These are phyloP conservation scores for Drosophila pseudoananassae DNA, from an alignment of 1,140 invertebrate species.

Conservation along the genomic window DNA sequence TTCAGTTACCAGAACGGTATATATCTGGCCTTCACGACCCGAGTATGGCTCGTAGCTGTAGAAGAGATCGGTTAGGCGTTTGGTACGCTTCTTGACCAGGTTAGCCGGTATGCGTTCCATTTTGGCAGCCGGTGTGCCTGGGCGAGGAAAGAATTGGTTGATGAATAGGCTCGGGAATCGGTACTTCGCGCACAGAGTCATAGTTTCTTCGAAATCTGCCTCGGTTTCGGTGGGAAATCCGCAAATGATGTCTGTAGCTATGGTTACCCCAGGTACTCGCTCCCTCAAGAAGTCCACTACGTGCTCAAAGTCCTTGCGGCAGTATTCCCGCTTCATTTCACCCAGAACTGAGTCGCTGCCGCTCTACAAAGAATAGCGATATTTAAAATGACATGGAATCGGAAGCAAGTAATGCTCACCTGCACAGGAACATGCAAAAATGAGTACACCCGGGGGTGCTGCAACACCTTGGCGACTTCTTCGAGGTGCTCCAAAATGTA, in stretches of 20 bases:
- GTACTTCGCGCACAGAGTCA: slow-evolving; percentile 93
- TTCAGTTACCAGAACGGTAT: slow-evolving; percentile 96
- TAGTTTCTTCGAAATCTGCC: slow-evolving; percentile 94
- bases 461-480: slow-evolving; percentile 95
- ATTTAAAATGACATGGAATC: background rate
- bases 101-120: slow-evolving; percentile 92
- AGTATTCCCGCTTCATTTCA: slow-evolving; percentile 99
- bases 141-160: slow-evolving; percentile 98
- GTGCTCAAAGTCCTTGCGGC: slow-evolving; percentile 92
- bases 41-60: slow-evolving; percentile 95
- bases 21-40: slow-evolving; percentile 89
- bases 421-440: slow-evolving; percentile 99
- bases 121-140: slow-evolving; percentile 97
- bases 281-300: slow-evolving; percentile 94
- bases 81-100: slow-evolving; percentile 95
- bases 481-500: slow-evolving; percentile 98
- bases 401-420: slow-evolving; percentile 6
- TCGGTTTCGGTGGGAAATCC: slow-evolving; percentile 99
- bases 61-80: slow-evolving; percentile 95
- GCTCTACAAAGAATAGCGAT: slow-evolving; percentile 84
- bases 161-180: slow-evolving; percentile 98
- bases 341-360: slow-evolving; percentile 96
- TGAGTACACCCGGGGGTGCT: slow-evolving; percentile 95
- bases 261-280: slow-evolving; percentile 91
- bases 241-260: slow-evolving; percentile 99